Evolutionary conservation across 2,888 invertebrate genomes (phyloP).

Genomic region (Cosmopolites sordidus): DNA sequence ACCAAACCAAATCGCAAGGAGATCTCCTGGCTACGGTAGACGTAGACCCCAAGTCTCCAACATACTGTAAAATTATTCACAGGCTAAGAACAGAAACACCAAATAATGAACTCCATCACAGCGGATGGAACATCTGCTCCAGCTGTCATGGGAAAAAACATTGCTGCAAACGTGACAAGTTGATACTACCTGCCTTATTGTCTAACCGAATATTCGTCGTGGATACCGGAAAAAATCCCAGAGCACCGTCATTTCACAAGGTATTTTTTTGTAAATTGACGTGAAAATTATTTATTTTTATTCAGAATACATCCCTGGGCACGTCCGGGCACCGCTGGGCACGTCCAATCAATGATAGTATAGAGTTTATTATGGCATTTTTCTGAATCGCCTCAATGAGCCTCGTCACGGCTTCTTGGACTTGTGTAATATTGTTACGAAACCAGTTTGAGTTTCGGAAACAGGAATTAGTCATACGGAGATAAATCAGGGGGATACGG

Average conservation of each 20-base stretch:
- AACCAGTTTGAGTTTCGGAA: too few relatives aligned
- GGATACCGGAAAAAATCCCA: constrained; percentile 71
- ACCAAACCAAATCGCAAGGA: constrained; percentile 59
- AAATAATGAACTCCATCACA: constrained; percentile 91
- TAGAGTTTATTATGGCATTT: too few relatives aligned
- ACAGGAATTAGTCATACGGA: too few relatives aligned
- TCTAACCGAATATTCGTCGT: constrained; percentile 81
- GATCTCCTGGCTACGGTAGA: constrained; percentile 91
- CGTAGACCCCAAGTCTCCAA: constrained; percentile 80
- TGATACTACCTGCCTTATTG: constrained; percentile 78
- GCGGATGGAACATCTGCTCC: constrained; percentile 96
- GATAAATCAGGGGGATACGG: too few relatives aligned
- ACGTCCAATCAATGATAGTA: too few relatives aligned
- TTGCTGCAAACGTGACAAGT: constrained; percentile 61
- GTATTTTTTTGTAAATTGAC: constrained; percentile 46
- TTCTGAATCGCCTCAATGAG: too few relatives aligned
- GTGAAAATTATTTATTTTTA: neutral
- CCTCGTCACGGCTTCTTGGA: too few relatives aligned
- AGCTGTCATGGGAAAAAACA: constrained; percentile 59
- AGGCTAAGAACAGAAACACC: constrained; percentile 71
- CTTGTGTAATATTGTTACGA: too few relatives aligned
- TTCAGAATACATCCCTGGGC: too few relatives aligned
- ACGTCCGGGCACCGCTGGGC: too few relatives aligned
- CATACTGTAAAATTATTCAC: constrained; percentile 84
- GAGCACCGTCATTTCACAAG: constrained; percentile 69